Evolutionary conservation across 2,797 vertebrate genomes (phyloP).

Genomic region (Threskiornis aethiopicus): DNA sequence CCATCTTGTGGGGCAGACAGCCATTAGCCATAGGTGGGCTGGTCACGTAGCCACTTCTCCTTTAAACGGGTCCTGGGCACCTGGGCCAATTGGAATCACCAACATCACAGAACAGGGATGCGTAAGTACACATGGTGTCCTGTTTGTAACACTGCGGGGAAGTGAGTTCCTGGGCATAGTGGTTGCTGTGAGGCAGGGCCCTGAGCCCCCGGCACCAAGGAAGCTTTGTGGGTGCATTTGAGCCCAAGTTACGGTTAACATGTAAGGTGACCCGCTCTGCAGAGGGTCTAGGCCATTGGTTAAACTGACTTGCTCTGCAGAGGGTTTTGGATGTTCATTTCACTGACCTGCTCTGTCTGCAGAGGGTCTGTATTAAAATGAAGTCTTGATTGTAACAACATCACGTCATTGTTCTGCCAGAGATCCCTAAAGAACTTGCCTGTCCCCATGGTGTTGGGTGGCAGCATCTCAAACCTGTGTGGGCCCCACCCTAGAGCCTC

Average conservation of each 20-base stretch:
- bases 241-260: background rate
- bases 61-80: background rate
- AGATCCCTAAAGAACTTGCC: background rate
- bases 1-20: background rate
- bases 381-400: accelerated
- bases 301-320: background rate
- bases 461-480: background rate
- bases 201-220: accelerated
- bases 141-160: accelerated
- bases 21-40: accelerated
- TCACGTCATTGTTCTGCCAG: accelerated
- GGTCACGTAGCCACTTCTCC: background rate
- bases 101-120: accelerated
- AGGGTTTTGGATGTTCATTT: background rate
- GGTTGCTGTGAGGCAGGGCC: background rate
- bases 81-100: background rate
- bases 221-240: accelerated
- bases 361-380: background rate
- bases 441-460: background rate
- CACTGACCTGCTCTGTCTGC: background rate
- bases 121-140: background rate
- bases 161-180: background rate
- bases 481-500: background rate
- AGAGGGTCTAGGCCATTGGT: background rate
- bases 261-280: background rate